These are phyloP conservation scores for Chymomyza procnemis DNA, from an alignment of 2,888 invertebrate species.

Conservation along the genomic window DNA sequence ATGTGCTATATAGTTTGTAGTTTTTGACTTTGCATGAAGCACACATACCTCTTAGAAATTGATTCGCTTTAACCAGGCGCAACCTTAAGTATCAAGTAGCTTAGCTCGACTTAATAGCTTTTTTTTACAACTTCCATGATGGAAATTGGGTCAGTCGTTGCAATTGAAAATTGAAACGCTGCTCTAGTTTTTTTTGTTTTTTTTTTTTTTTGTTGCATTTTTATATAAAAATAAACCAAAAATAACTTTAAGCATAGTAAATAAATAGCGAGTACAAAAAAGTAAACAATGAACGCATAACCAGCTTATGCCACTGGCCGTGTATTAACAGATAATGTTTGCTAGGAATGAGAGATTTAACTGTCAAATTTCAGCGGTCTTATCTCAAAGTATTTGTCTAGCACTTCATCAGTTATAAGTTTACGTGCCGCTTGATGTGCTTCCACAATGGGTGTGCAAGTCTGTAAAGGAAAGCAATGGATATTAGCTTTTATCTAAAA, in stretches of 20 bases:
- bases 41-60: background rate
- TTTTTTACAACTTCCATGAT: background rate
- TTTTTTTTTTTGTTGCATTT: no score
- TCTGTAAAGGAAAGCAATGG: constrained; percentile 49
- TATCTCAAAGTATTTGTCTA: constrained; percentile 90
- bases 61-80: background rate
- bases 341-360: constrained; percentile 18
- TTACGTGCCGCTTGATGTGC: constrained; percentile 90
- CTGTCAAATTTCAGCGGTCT: constrained; percentile 84
- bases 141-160: constrained; percentile 53
- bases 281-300: constrained; percentile 39
- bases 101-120: background rate
- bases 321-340: constrained; percentile 25
- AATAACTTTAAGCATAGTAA: constrained; percentile 39
- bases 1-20: background rate
- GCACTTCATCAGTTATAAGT: constrained; percentile 89
- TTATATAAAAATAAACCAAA: constrained; percentile 56
- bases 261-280: constrained; percentile 56
- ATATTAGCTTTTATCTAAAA: background rate
- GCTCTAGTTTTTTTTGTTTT: background rate
- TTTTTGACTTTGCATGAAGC: background rate
- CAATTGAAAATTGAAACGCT: constrained; percentile 43
- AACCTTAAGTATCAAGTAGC: background rate
- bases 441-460: constrained; percentile 87
- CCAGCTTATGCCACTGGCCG: constrained; percentile 37